Percentiles rank a stretch among this genome's conserved stretches.
Conservation (phyloP, 2,888 invertebrate species). For the Temnothorax ravouxi region DNA sequence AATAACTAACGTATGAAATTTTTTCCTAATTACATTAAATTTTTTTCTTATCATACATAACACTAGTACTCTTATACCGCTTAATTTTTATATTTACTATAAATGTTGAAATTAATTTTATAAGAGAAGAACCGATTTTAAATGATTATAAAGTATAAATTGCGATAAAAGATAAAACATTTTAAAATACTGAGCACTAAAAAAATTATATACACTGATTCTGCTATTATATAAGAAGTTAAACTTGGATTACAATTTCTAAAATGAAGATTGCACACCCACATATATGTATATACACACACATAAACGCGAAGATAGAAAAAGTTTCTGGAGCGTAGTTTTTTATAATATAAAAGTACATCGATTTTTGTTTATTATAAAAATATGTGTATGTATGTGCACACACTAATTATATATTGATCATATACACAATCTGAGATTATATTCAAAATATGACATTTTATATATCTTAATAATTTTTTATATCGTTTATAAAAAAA, state of each 20-base stretch:
- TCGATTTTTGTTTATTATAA: not conserved
- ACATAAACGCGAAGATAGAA: not conserved
- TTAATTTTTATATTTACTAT: not conserved
- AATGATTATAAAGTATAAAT: not conserved
- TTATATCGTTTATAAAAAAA: no score
- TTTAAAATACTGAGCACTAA: not conserved
- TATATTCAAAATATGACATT: no score
- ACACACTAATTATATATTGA: not conserved
- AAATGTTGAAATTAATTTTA: not conserved
- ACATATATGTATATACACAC: not conserved
- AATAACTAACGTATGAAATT: not conserved
- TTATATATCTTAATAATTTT: no score
- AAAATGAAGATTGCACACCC: not conserved
- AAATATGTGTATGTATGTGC: not conserved
- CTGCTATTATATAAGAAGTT: constrained; percentile 5
- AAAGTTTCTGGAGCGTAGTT: not conserved
- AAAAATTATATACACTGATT: not conserved
- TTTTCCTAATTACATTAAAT: no score
- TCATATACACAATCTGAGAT: not conserved
- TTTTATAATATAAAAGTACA: not conserved
- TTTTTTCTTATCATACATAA: not conserved
- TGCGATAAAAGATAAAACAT: not conserved
- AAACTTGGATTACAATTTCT: constrained; percentile 17
- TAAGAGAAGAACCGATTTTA: not conserved
- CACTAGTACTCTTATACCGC: not conserved